Evolutionary conservation across 2,797 vertebrate genomes (phyloP).

Genomic region (Epinephelus coioides): DNA sequence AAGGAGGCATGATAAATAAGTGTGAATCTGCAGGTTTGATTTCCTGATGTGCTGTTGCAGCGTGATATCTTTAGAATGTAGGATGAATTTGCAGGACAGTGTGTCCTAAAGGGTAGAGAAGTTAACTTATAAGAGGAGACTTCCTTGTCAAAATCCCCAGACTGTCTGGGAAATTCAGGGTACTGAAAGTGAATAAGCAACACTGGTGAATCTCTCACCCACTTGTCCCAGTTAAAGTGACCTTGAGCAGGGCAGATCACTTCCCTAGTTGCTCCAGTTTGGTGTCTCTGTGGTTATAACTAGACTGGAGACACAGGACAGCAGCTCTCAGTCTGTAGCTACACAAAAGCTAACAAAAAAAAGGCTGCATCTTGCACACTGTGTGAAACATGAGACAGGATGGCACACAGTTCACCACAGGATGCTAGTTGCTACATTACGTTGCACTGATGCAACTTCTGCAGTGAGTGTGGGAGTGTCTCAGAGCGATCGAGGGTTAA

Average conservation of each 20-base stretch:
- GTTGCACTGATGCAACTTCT: conserved; percentile 58
- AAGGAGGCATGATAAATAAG: not conserved
- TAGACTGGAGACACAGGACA: not conserved
- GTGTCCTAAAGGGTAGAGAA: not conserved
- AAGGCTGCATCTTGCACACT: not conserved
- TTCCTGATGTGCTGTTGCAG: conserved; percentile 21
- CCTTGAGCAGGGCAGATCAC: conserved; percentile 9
- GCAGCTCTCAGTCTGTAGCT: not conserved
- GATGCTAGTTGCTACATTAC: conserved; percentile 56
- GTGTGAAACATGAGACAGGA: conserved; percentile 50
- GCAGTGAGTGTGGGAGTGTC: conserved; percentile 13
- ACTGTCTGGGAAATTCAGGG: conserved; percentile 18
- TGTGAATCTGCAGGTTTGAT: conserved; percentile 2
- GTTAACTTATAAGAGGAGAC: not conserved
- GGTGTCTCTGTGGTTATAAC: not conserved
- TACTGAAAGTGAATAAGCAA: not conserved
- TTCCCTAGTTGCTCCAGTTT: not conserved
- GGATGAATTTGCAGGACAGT: not conserved
- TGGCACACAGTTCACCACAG: conserved; percentile 40
- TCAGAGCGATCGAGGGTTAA: not conserved
- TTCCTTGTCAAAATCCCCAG: not conserved
- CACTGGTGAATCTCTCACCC: conserved; percentile 1
- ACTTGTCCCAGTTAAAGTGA: not conserved
- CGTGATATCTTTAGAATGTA: conserved; percentile 15
- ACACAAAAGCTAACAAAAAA: conserved; percentile 15